Base-by-base conservation (phyloP, 1,140 invertebrate species). In the Kradibia gibbosae region DNA sequence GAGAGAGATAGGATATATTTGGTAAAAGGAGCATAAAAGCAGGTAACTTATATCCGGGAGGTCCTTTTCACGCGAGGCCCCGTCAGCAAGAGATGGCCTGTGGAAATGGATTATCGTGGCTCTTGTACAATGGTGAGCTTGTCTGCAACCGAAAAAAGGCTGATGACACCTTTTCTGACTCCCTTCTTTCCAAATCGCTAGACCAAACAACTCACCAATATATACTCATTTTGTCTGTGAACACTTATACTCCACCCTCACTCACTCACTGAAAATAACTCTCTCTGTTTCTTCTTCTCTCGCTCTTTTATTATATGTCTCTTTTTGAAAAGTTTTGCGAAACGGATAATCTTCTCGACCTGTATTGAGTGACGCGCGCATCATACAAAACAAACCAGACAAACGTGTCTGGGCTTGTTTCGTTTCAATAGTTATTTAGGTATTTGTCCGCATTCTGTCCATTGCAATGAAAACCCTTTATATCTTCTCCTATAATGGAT, bases 21-120 rank as follows among this genome's bases (percentile, higher is more conserved):
- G 17, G 72, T 22, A 42, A 71, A 71, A n/a, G 62, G 25, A 39
- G 20, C 10, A n/a, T 7, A 50, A 28, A 48, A 34, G 45, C 36
- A 73, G 78, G 71, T 74, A 80, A 73, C 34, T 80, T 57, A 73
- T 48, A 75, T 84, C 85, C 80, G 75, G 83, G 82, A 78, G 79
- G 82, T 81, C 78, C 84, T 83, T 86, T 84, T 84, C 83, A 85
- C 80, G 84, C 79, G 82, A 55, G 62, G 34, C 72, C n/a, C 67
- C 39, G 36, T 70, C 39, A 70, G 42, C 62, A 36, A 39, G 20
- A 67, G 34, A 50, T 67, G 70, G 62, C 15, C 65, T 74, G 67
- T 83, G 75, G 74, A 74, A 80, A 80, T 80, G 78, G 78, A 80
- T 80, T 80, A 74, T 74, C 70, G 20, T 36, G n/a, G 60, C n/a